These are phyloP conservation scores for Oxyruncus cristatus DNA, from an alignment of 2,113 vertebrate genomes.

Conservation along the genomic window DNA sequence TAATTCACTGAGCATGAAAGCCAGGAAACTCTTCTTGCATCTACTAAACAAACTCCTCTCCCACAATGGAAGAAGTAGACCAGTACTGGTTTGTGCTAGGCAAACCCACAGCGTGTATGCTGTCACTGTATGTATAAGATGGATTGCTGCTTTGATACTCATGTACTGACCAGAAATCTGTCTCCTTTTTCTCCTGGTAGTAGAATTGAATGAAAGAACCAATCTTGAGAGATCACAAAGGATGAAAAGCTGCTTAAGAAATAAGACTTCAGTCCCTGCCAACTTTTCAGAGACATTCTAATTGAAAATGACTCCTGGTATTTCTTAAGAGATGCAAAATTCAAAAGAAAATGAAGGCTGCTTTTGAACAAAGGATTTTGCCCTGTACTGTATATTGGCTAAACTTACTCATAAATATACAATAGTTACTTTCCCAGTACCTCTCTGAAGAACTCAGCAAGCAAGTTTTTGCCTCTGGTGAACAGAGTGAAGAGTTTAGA, in stretches of 20 bases:
- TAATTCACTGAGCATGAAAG: background rate
- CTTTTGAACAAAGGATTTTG: constrained; percentile 49
- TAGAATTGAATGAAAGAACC: constrained; percentile 34
- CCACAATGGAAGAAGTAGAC: background rate
- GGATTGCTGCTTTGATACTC: constrained; percentile 1
- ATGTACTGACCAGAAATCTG: background rate
- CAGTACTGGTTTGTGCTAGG: background rate
- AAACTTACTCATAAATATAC: background rate
- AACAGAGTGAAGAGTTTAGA: background rate
- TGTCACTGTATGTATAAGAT: background rate
- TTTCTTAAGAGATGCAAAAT: constrained; percentile 48
- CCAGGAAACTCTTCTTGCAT: background rate
- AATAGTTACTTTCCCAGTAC: background rate
- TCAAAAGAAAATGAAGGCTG: constrained; percentile 46
- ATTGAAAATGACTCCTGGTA: constrained; percentile 59
- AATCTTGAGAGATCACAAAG: constrained; percentile 39
- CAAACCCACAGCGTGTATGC: background rate
- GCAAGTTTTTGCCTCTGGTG: background rate
- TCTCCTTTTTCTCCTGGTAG: constrained; percentile 20
- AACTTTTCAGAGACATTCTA: constrained; percentile 50
- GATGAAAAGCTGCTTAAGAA: constrained; percentile 58
- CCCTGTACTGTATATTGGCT: background rate
- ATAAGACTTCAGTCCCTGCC: constrained; percentile 41
- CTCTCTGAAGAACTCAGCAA: constrained; percentile 12
- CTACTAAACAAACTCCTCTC: background rate